Evolutionary conservation across 2,888 invertebrate species (phyloP).

Genomic region (Sphaerophoria rueppellii): DNA sequence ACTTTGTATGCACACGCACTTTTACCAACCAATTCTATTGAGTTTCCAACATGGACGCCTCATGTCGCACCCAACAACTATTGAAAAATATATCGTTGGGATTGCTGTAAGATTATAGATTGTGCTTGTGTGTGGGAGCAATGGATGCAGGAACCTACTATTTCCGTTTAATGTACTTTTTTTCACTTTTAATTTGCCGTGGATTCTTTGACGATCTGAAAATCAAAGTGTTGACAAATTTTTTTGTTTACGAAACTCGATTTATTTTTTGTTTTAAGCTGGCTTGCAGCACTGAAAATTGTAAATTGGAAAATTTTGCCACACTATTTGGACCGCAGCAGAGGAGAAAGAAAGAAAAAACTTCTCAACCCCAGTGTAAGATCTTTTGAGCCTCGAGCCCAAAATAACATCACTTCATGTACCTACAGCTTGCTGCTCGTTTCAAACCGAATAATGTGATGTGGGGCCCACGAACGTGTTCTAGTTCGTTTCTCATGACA

Average conservation of each 20-base stretch:
- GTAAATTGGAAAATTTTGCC: too few relatives aligned
- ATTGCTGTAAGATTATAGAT: slow-evolving; percentile 44
- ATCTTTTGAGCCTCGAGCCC: neutral
- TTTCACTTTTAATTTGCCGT: slow-evolving; percentile 23
- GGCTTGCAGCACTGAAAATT: too few relatives aligned
- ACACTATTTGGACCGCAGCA: neutral
- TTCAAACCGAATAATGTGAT: slow-evolving; percentile 23
- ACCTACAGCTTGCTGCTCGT: slow-evolving; percentile 10
- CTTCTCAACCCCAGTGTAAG: slow-evolving; percentile 28
- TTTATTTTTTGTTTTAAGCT: too few relatives aligned
- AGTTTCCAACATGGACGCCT: slow-evolving; percentile 64
- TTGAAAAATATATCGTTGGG: slow-evolving; percentile 21
- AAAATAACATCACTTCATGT: slow-evolving; percentile 35
- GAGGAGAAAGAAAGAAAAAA: neutral
- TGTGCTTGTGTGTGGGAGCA: slow-evolving; percentile 42
- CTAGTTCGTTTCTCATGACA: slow-evolving; percentile 59
- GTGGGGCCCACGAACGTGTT: slow-evolving; percentile 36
- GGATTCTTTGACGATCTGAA: slow-evolving; percentile 23
- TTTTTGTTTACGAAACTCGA: too few relatives aligned
- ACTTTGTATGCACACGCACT: slow-evolving; percentile 74
- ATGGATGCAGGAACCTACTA: slow-evolving; percentile 61
- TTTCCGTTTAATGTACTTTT: neutral
- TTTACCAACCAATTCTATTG: slow-evolving; percentile 76
- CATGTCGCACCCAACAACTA: slow-evolving; percentile 58
- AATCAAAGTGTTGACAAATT: slow-evolving; percentile 1